Conservation (phyloP, 2,888 invertebrate genomes). For the Pimpla rufipes region DNA sequence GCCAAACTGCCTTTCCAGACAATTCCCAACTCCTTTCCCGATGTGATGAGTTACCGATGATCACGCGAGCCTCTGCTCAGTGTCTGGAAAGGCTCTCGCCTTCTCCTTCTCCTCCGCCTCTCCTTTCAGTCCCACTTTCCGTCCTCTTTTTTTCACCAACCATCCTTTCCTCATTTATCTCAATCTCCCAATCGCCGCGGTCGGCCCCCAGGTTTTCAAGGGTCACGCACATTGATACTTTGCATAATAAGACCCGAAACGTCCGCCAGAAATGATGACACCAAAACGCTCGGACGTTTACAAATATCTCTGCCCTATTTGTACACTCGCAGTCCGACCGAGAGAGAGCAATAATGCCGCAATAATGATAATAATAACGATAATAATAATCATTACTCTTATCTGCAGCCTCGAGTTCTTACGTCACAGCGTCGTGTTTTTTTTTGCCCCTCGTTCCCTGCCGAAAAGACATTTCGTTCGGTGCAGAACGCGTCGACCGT, state of each 20-base stretch:
- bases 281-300: neutral
- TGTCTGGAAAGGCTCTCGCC: neutral
- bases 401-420: constrained; percentile 17
- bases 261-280: neutral
- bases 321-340: neutral
- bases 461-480: constrained; percentile 2
- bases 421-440: neutral
- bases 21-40: constrained; percentile 15
- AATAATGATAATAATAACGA: constrained; percentile 7
- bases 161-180: neutral
- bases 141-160: neutral
- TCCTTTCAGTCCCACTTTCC: neutral
- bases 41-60: constrained; percentile 14
- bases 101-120: neutral
- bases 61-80: constrained; percentile 12
- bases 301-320: neutral
- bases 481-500: neutral
- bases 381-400: constrained; percentile 15
- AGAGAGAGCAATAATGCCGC: constrained; percentile 1
- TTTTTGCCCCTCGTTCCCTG: neutral
- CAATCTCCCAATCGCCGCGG: neutral
- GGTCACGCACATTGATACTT: constrained; percentile 1
- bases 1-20: constrained; percentile 1
- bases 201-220: neutral
- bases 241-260: neutral